Evolutionary conservation across 2,888 invertebrate genomes (phyloP), one percentile per base, ranked within the genome.

Genomic region (Perizoma affinitatum): DNA sequence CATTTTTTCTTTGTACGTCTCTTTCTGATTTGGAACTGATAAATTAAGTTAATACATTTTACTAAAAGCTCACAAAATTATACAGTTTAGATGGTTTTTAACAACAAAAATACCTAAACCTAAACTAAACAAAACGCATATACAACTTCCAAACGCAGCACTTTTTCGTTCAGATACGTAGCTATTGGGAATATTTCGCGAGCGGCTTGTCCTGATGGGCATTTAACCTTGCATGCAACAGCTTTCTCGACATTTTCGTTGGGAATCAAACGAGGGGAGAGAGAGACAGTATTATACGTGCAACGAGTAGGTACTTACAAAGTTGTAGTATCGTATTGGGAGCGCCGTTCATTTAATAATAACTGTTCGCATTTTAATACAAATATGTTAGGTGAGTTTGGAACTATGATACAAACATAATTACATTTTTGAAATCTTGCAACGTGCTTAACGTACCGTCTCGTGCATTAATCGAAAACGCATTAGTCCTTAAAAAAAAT

Each of bases 181-280:
- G 8, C 46, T 9, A 8, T 63, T 56, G 63, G 66, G 68, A 49
- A 66, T 50, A 53, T 43, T 42, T 45, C 22, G 45, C 35, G 11
- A 40, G 8, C 57, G 36, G 46, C 36, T 58, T 47, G n/a, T 42
- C 40, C 41, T 38, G 42, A 53, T 54, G 66, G 61, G 66, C 65
- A 59, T 58, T 49, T 33, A 41, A 61, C 66, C 68, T 66, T 66
- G n/a, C 58, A 48, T 44, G 48, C 47, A 34, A 45, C 54, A 52
- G 53, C 48, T 51, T 42, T 42, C 38, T 36, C 41, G 47, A 41
- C 66, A 61, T 57, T 53, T 45, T 59, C 41, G 44, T 65, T 61
- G 63, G 66, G 61, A 51, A 46, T 48, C 53, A 38, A 49, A 41
- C 40, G 9, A 34, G 22, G 41, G 11, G 44, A 53, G 44, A 44